Conservation (phyloP, 2,797 vertebrate species). For the Gymnothorax javanicus region DNA sequence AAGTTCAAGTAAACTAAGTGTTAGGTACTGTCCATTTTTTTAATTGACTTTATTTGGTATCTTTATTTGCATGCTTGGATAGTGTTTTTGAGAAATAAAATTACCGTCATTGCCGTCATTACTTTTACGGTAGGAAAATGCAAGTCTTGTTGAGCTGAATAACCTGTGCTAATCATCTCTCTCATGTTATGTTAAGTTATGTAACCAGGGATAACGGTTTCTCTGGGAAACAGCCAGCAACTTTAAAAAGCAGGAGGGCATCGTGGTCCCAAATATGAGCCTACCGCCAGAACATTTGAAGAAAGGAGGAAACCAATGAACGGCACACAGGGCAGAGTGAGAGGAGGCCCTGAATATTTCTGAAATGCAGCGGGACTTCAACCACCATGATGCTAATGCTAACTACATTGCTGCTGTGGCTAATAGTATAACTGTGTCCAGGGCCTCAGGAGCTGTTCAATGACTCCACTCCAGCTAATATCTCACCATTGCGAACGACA, state of each 20-base stretch:
- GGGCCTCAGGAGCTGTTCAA: background rate
- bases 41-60: no score
- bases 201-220: background rate
- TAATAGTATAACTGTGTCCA: background rate
- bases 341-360: background rate
- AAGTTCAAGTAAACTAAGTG: no score
- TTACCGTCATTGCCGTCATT: no score
- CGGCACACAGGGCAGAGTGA: background rate
- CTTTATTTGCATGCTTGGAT: no score
- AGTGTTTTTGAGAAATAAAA: no score
- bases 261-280: background rate
- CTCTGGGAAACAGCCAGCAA: background rate
- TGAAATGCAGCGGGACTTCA: background rate
- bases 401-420: background rate
- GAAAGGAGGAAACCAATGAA: conserved; percentile 3
- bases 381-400: background rate
- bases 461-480: background rate
- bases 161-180: no score
- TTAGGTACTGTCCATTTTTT: no score
- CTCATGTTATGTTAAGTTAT: no score
- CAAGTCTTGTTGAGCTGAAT: no score
- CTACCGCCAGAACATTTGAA: background rate
- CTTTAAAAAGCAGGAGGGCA: background rate
- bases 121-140: no score
- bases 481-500: no score